Evolutionary conservation across 2,113 vertebrate genomes (phyloP).

Genomic region (Macquaria ambigua): DNA sequence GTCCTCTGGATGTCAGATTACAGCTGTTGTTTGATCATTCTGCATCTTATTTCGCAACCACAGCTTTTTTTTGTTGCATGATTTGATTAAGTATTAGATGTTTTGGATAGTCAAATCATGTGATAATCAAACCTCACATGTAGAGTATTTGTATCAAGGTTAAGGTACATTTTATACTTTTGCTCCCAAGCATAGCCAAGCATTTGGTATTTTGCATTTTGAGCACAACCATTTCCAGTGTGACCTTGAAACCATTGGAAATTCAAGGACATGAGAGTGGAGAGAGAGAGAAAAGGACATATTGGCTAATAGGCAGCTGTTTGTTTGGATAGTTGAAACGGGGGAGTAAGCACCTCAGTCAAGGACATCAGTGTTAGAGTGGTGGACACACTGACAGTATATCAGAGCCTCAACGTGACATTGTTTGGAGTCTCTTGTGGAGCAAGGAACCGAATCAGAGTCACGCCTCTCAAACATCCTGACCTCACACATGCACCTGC

Average conservation of each 20-base stretch:
- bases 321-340: background rate
- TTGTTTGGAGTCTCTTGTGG: conserved; percentile 11
- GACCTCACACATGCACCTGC: conserved; percentile 8
- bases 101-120: background rate
- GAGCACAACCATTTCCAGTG: background rate
- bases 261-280: background rate
- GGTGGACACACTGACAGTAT: conserved; percentile 7
- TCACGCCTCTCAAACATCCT: background rate
- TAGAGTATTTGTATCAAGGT: background rate
- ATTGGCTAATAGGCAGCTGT: conserved; percentile 7
- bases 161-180: background rate
- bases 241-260: conserved; percentile 11
- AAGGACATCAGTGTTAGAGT: conserved; percentile 22
- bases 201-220: background rate
- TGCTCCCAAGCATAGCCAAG: background rate
- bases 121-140: background rate
- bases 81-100: background rate
- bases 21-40: background rate
- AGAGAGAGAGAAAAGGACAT: background rate
- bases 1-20: background rate
- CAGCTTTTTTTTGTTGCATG: background rate
- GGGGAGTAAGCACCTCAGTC: background rate
- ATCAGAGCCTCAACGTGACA: conserved; percentile 33
- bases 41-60: background rate
- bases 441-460: background rate